Conservation (phyloP, 2,797 vertebrate genomes). For the Triplophysa yarkandensis region DNA sequence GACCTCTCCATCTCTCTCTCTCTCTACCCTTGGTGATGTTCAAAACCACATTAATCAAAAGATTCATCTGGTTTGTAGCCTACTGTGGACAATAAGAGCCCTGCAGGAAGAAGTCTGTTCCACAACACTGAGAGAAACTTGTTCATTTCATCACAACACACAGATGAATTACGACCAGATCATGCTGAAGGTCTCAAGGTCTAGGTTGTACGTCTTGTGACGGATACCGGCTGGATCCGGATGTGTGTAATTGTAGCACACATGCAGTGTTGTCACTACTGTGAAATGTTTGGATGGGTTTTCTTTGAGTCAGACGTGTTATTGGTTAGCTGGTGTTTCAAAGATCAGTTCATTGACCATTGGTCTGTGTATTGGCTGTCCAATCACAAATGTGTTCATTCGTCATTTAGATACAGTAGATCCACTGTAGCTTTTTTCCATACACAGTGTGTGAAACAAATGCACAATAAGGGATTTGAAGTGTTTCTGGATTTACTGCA, state of each 20-base stretch:
- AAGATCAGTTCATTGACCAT: not conserved
- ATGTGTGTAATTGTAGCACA: conserved; percentile 2
- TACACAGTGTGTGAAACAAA: no score
- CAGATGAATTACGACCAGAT: conserved; percentile 8
- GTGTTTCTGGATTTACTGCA: no score
- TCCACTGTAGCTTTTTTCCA: no score
- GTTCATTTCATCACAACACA: conserved; percentile 8
- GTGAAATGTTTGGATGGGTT: not conserved
- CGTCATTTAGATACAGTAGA: not conserved
- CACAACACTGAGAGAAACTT: conserved; percentile 2
- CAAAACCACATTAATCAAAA: conserved; percentile 38
- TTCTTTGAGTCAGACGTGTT: not conserved
- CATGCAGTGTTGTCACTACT: not conserved
- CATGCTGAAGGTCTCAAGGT: not conserved
- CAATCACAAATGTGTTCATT: not conserved
- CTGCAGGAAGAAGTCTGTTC: not conserved
- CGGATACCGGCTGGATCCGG: not conserved
- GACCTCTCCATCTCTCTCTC: not conserved
- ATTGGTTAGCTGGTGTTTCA: not conserved
- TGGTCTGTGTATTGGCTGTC: not conserved
- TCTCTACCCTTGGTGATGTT: not conserved
- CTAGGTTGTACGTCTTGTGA: conserved; percentile 3
- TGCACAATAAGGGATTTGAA: no score
- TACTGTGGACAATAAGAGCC: not conserved
- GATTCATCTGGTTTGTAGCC: conserved; percentile 33